phyloP scores from a whole-genome alignment of 2,888 invertebrate genomes.

The Phania funesta region DNA sequence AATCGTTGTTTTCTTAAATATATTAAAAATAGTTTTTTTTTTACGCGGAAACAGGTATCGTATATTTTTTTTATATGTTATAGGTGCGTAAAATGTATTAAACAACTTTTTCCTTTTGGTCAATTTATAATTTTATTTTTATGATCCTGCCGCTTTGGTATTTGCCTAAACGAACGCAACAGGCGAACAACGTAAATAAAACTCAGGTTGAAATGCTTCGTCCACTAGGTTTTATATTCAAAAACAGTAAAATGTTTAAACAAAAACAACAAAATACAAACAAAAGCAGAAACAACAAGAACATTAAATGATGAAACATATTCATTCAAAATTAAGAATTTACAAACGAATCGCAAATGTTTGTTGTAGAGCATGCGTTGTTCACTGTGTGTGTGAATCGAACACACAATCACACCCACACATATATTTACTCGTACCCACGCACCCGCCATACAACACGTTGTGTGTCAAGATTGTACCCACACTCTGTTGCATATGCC shows the following conservation, averaged over 20 bases:
- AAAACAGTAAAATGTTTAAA: constrained; percentile 63
- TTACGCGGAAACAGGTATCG: constrained; percentile 15
- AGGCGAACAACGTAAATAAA: constrained; percentile 78
- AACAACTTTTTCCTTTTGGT: not conserved
- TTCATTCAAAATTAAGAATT: constrained; percentile 51
- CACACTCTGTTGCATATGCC: constrained; percentile 61
- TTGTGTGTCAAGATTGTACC: not conserved
- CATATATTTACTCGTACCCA: not conserved
- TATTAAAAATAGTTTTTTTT: constrained; percentile 35
- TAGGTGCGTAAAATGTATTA: constrained; percentile 27
- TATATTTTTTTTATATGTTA: not conserved
- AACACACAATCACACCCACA: constrained; percentile 32
- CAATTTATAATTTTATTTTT: constrained; percentile 4
- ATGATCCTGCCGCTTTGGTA: constrained; percentile 9
- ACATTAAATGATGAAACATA: constrained; percentile 43
- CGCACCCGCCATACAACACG: not conserved
- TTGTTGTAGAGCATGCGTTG: constrained; percentile 69
- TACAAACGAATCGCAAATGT: constrained; percentile 66
- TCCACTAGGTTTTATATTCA: constrained; percentile 78
- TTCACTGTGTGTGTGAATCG: constrained; percentile 45
- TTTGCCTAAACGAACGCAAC: constrained; percentile 75
- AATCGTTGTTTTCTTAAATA: constrained; percentile 9
- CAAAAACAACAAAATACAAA: constrained; percentile 46
- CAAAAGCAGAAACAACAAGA: constrained; percentile 35
- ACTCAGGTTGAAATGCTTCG: constrained; percentile 75